These are phyloP conservation scores for Drosophila kanekoi DNA, from an alignment of 2,888 invertebrate species.

Conservation along the genomic window DNA sequence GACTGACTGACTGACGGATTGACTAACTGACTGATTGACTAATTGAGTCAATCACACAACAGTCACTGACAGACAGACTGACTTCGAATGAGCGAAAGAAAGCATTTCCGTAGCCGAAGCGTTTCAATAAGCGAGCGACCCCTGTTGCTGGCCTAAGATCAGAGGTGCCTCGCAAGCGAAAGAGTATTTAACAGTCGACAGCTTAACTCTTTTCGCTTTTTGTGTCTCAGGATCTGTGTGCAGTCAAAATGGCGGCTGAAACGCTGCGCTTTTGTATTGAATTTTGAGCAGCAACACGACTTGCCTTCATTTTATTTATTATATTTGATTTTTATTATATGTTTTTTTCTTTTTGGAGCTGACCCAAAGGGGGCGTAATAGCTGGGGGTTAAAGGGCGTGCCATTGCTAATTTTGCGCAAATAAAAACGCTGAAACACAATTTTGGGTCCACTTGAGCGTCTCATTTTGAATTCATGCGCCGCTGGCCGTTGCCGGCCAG, in stretches of 20 bases:
- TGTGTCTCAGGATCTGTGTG: slow-evolving; percentile 42
- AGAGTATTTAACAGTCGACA: background rate
- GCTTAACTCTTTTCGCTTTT: background rate
- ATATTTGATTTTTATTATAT: background rate
- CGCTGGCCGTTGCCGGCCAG: slow-evolving; percentile 30
- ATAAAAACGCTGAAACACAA: slow-evolving; percentile 74
- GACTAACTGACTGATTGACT: no score
- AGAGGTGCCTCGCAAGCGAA: no score
- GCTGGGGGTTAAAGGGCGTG: background rate
- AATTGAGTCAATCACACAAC: no score
- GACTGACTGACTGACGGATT: no score
- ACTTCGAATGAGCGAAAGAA: no score
- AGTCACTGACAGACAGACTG: no score
- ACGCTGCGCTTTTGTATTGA: slow-evolving; percentile 66
- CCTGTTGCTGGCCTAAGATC: no score
- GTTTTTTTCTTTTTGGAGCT: background rate
- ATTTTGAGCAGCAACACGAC: slow-evolving; percentile 56
- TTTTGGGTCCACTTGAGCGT: slow-evolving; percentile 69
- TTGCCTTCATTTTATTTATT: slow-evolving; percentile 1
- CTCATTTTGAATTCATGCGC: slow-evolving; percentile 78
- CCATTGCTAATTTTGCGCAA: slow-evolving; percentile 73
- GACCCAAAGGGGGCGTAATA: no score
- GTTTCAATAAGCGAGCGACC: no score
- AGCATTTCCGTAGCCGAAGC: no score
- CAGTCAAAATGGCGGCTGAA: slow-evolving; percentile 24